Base-by-base conservation (phyloP, 2,797 vertebrate genomes). In the Crenichthys baileyi region DNA sequence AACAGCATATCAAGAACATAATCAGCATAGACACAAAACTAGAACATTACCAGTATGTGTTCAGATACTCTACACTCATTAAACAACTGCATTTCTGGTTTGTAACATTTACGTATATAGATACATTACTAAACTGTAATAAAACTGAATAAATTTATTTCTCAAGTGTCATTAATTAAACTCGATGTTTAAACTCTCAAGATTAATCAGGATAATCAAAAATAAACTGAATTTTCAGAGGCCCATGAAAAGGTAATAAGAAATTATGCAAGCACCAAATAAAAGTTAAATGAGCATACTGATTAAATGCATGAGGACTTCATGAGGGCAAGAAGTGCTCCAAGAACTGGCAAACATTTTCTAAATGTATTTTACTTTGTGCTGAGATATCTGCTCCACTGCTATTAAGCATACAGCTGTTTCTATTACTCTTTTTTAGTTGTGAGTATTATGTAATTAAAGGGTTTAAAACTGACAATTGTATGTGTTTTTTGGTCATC, bases 201-300 rank as follows among this genome's bases (percentile, higher is more conserved):
- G 92, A 89, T 90, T 86, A 88, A 91, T 93, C 81, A 85, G 83
- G 85, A 89, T 91, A 79, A 92, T 93, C 85, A 87, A 81, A 89
- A 81, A 87, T 76, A 39, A 79, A 77, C 61, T 90, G 87, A 92
- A 93, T 90, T 94, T 87, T 88, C 90, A 91, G 68, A 91, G 76
- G 60, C 51, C 75, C 76, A 81, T 79, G 61, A 91, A 89, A 78
- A 83, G 82, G n/a, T 77, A n/a, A 22, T 48, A 29, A 78, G 46
- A 55, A 72, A 75, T 75, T 75, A 72, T 81, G 22, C 46, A 72
- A 82, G 73, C 24, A 68, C 15, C 51, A 83, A 79, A 88, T 81
- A 61, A 85, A 76, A 79, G 86, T 87, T 76, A 87, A 87, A 90
- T 78, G 61, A 87, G 75, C 53, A 44, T 51, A 5, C 18, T 76